These are phyloP conservation scores for Mayetiola destructor DNA, from an alignment of 2,888 invertebrate genomes.

Conservation along the genomic window DNA sequence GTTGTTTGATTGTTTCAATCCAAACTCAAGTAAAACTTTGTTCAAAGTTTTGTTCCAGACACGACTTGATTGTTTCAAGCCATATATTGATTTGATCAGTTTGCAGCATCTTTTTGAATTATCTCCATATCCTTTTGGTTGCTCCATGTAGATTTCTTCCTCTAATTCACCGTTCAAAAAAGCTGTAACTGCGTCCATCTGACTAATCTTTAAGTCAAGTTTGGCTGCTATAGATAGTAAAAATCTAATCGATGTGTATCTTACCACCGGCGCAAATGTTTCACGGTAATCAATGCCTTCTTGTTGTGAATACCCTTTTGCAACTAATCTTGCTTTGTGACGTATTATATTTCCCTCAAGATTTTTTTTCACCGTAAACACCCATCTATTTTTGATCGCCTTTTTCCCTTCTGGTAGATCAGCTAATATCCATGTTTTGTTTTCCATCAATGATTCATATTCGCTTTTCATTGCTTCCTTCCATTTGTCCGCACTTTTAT, in stretches of 20 bases:
- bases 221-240: constrained; percentile 8
- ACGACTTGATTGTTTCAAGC: constrained; percentile 19
- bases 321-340: constrained; percentile 16
- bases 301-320: constrained; percentile 1
- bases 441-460: constrained; percentile 20
- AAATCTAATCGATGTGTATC: constrained; percentile 15
- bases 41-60: constrained; percentile 18
- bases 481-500: neutral
- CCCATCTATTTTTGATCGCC: constrained; percentile 17
- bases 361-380: constrained; percentile 16
- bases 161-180: neutral
- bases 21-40: constrained; percentile 15
- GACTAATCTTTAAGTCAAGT: constrained; percentile 15
- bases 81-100: constrained; percentile 19
- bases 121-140: constrained; percentile 19
- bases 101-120: constrained; percentile 16
- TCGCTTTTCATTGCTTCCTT: neutral
- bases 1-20: neutral
- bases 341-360: constrained; percentile 6
- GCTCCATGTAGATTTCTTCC: constrained; percentile 17
- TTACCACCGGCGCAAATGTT: constrained; percentile 16
- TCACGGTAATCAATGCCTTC: neutral
- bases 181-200: constrained; percentile 18
- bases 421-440: constrained; percentile 21
- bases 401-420: constrained; percentile 19